Evolutionary conservation across 1,140 invertebrate genomes (phyloP), one percentile per base, ranked within the genome.

Genomic region (Brachionus asplanchnoidis): DNA sequence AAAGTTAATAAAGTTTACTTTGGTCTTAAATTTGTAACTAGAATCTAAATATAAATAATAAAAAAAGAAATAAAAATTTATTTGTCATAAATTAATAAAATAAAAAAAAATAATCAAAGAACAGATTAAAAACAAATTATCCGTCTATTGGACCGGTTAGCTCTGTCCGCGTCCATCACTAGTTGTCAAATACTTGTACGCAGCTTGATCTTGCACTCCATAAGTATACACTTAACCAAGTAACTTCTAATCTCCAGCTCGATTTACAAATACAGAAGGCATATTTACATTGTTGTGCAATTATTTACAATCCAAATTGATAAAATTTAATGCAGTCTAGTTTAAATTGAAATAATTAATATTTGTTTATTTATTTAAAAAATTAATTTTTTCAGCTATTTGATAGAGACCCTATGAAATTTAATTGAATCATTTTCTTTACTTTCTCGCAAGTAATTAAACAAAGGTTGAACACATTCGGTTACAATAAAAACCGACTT

Each of bases 201-300:
- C 50, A 84, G 86, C 87, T 32, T 87, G 77, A 91, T 86, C 93
- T 85, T 93, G 92, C 70, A 92, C 87, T 89, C 86, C 92, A 91
- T 82, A 93, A 92, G 97, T 93, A 89, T 97, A 97, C 89, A 98
- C 97, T 86, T 98, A 93, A 17, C 96, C 95, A 40, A 95, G 95
- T n/a, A 99, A 90, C 90, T 98, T 98, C 97, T 97, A 99, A 90
- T 98, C 96, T 11, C 97, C 97, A 75, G 95, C 95, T 70, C 92
- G 90, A 88, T 97, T 98, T 0, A 99, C 96, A 92, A 96, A 98
- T 7, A 99, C 94, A 53, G 96, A 96, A 89, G 94, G 94, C 84
- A 95, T 92, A 88, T 94, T 95, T 4, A 99, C 93, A 92, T 97
- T 98, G 89, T 98, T 97, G 88, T 99, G 97, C 85, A 94, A 92